Percentiles rank a stretch among this genome's conserved stretches.
Evolutionary conservation across 2,888 invertebrate species (phyloP).

Genomic region (Deilephila elpenor): DNA sequence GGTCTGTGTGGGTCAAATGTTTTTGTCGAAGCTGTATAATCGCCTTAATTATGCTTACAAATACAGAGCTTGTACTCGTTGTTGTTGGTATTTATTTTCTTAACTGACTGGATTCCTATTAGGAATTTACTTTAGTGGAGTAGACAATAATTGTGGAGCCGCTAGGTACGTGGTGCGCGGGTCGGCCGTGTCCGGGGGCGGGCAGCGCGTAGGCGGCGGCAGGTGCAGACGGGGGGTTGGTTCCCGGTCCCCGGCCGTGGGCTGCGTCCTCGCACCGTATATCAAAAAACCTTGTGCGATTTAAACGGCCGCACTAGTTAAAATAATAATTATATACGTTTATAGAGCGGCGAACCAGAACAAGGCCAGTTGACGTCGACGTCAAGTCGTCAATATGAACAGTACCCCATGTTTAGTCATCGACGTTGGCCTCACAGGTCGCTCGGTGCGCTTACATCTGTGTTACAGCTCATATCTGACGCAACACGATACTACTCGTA

Average conservation of each 20-base stretch:
- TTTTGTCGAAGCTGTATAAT: background rate
- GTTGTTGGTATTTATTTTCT: too few species aligned
- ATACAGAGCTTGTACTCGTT: background rate
- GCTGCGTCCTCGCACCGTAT: slow-evolving; percentile 69
- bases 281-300: slow-evolving; percentile 70
- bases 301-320: slow-evolving; percentile 41
- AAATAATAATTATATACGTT: slow-evolving; percentile 34
- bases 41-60: background rate
- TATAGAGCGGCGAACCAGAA: slow-evolving; percentile 6
- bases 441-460: background rate
- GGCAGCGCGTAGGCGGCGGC: slow-evolving; percentile 52
- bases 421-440: background rate
- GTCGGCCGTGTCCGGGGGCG: slow-evolving; percentile 39
- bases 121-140: background rate
- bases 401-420: slow-evolving; percentile 6
- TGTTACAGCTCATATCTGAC: background rate
- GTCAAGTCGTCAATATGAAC: background rate
- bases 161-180: slow-evolving; percentile 30
- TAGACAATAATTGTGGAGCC: background rate
- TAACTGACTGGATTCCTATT: too few species aligned
- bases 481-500: slow-evolving; percentile 4
- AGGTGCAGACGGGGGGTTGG: slow-evolving; percentile 57
- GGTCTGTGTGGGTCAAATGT: background rate
- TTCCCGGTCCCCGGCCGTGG: slow-evolving; percentile 61
- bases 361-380: background rate